Base-by-base conservation (phyloP, 2,113 vertebrate species). In the Lepus europaeus region DNA sequence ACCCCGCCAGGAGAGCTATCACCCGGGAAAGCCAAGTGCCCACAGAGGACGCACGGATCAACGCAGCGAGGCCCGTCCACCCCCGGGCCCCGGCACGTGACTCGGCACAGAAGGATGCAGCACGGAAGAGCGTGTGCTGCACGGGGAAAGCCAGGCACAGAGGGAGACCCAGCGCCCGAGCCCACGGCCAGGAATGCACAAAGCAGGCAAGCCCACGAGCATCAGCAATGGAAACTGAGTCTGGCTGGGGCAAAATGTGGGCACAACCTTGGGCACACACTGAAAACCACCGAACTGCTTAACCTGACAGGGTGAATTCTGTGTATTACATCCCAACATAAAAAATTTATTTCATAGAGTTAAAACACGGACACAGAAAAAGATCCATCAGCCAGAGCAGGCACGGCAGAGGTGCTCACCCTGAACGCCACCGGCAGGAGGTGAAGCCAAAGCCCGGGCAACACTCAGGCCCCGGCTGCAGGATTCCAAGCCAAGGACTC, bases 71-170 rank as follows among this genome's bases (percentile, higher is more conserved):
- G 63, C 5, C 33, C 12, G 4, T 8, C 53, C 85, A 61, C 0
- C 66, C 19, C 39, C 0, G 45, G 7, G 7, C 6, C 45, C 45
- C 2, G 20, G 27, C 81, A 9, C 9, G 25, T 23, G 8, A 11
- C 13, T 74, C 22, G 12, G 33, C 31, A 1, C 14, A 19, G 39
- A 70, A 39, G 53, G n/a, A 8, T 0, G 0, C 23, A 8, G 13
- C 39, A 1, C 33, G 11, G 6, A n/a, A 0, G 4, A 6, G 0
- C 1, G 6, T 12, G 12, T 33, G 61, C 4, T 11, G 45, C 22
- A 10, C 0, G 2, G 7, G 45, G 73, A 61, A 14, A 66, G 49
- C 29, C 29, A 68, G 59, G 45, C 31, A 66, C 29, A 33, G 49
- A 20, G 68, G 73, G 31, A 59, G 56, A 59, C 56, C 56, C 56